These are phyloP conservation scores for Ailurus styani DNA, from an alignment of 2,113 vertebrate species.

Conservation along the genomic window DNA sequence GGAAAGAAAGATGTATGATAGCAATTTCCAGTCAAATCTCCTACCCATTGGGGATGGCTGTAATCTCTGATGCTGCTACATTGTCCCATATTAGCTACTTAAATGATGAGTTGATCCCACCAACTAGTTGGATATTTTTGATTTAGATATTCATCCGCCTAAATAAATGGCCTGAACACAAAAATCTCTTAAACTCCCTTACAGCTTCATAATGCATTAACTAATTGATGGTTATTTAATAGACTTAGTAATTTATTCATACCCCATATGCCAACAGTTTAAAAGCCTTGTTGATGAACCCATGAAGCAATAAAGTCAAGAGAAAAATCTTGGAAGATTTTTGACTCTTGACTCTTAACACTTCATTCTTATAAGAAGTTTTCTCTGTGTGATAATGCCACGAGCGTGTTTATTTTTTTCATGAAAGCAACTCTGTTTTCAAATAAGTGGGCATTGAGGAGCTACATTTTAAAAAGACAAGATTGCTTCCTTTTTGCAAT, in stretches of 20 bases:
- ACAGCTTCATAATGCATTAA: not conserved
- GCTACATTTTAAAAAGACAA: not conserved
- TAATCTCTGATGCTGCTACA: not conserved
- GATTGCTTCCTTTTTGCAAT: not conserved
- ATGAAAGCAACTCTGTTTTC: conserved; percentile 20
- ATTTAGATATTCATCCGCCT: not conserved
- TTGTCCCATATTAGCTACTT: not conserved
- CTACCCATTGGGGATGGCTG: not conserved
- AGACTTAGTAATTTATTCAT: not conserved
- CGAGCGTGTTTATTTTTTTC: not conserved
- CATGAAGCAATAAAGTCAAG: not conserved
- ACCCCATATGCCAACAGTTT: not conserved
- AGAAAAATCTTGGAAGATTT: not conserved
- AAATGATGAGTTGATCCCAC: not conserved
- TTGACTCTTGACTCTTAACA: not conserved
- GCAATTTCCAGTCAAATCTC: not conserved
- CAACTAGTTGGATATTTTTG: not conserved
- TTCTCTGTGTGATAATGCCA: not conserved
- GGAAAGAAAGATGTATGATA: not conserved
- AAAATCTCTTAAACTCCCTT: not conserved
- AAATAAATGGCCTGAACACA: not conserved
- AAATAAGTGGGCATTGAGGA: not conserved
- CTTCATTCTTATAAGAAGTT: not conserved
- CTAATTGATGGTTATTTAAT: not conserved
- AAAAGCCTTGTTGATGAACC: not conserved